Evolutionary conservation across 2,113 vertebrate species (phyloP).

Genomic region (Mustela nigripes): DNA sequence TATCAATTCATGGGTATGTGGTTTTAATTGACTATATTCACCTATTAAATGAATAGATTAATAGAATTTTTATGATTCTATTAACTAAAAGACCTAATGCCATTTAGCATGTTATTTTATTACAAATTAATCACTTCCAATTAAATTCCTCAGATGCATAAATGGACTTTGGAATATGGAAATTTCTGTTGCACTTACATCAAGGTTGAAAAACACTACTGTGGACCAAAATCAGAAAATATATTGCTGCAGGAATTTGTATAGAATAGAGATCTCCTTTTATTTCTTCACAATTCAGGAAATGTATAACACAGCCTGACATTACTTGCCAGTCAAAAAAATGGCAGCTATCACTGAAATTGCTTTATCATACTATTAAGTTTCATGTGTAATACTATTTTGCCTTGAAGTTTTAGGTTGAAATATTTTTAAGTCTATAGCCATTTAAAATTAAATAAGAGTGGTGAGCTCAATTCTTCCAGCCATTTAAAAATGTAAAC

Average conservation of each 20-base stretch:
- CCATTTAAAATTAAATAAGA: neutral
- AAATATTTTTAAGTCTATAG: slow-evolving; percentile 63
- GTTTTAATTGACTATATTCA: slow-evolving; percentile 60
- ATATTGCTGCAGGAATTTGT: slow-evolving; percentile 50
- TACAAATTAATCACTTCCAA: slow-evolving; percentile 60
- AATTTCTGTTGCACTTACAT: slow-evolving; percentile 66
- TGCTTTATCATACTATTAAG: slow-evolving; percentile 50
- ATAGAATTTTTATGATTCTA: slow-evolving; percentile 61
- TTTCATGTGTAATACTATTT: slow-evolving; percentile 58
- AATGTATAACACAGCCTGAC: neutral
- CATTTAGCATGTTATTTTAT: slow-evolving; percentile 67
- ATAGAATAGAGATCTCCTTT: slow-evolving; percentile 57
- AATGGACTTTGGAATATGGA: slow-evolving; percentile 64
- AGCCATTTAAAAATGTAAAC: slow-evolving; percentile 52
- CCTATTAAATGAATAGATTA: neutral
- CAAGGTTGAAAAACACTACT: slow-evolving; percentile 53
- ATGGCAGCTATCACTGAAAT: slow-evolving; percentile 57
- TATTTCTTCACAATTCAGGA: neutral
- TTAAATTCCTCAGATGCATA: slow-evolving; percentile 68
- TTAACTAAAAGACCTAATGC: slow-evolving; percentile 62
- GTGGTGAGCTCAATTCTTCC: neutral
- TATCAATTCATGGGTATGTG: neutral
- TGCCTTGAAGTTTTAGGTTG: slow-evolving; percentile 58
- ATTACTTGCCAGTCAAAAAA: slow-evolving; percentile 68
- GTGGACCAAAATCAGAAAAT: slow-evolving; percentile 60